A percentile compares a stretch with the other conserved stretches of the same genome.
phyloP scores from a whole-genome alignment of 2,888 invertebrate genomes.

The Sesia apiformis region DNA sequence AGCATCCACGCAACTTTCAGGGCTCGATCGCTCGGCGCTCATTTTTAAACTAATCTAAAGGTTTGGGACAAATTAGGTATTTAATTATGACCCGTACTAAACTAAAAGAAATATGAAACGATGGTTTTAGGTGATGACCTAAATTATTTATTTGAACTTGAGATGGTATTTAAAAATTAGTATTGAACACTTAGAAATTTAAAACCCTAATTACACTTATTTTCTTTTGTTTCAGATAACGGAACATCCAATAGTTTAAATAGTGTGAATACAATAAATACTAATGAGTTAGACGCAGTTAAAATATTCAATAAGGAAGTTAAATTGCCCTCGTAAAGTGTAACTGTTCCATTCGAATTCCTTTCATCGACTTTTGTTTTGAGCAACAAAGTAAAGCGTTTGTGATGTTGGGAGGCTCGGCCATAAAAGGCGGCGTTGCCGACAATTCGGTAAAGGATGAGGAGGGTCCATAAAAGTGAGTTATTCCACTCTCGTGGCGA shows the following conservation, averaged over 20 bases:
- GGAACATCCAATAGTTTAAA: neutral
- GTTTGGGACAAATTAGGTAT: too few species aligned
- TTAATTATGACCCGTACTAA: too few species aligned
- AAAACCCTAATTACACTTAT: neutral
- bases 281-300: neutral
- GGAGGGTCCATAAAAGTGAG: conserved; percentile 52
- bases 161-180: too few species aligned
- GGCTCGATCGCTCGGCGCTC: neutral
- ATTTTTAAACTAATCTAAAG: too few species aligned
- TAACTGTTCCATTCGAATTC: conserved; percentile 20
- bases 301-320: neutral
- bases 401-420: conserved; percentile 56
- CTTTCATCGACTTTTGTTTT: conserved; percentile 12
- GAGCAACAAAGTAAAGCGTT: conserved; percentile 5
- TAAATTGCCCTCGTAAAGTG: conserved; percentile 11
- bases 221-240: neutral
- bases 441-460: conserved; percentile 48
- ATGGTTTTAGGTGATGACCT: too few species aligned
- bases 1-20: neutral
- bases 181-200: too few species aligned
- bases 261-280: neutral
- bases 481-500: conserved; percentile 32
- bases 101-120: too few species aligned
- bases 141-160: too few species aligned
- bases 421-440: conserved; percentile 45